A percentile compares a stretch with the other conserved stretches of the same genome.
These are phyloP conservation scores for Onychomys arenicola DNA, from an alignment of 2,797 vertebrate species.

Conservation along the genomic window DNA sequence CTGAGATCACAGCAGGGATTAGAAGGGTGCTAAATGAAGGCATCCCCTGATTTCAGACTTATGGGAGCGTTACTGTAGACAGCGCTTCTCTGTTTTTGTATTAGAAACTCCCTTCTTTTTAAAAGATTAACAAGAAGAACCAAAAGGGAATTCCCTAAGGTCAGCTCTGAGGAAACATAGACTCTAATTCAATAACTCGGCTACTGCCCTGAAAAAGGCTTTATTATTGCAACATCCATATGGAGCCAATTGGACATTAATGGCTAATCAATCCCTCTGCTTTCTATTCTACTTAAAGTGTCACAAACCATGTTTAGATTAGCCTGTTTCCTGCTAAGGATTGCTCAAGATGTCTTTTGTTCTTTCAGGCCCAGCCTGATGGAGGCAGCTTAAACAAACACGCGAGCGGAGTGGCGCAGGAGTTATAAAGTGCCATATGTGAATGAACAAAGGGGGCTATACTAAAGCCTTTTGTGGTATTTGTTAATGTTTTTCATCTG, in stretches of 20 bases:
- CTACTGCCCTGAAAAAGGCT: slow-evolving; percentile 89
- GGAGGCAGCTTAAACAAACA: slow-evolving; percentile 93
- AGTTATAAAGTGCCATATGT: slow-evolving; percentile 92
- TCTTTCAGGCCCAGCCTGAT: slow-evolving; percentile 90
- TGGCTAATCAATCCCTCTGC: slow-evolving; percentile 91
- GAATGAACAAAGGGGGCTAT: slow-evolving; percentile 93
- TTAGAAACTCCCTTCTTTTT: slow-evolving; percentile 86
- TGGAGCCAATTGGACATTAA: slow-evolving; percentile 91
- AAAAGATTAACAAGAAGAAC: slow-evolving; percentile 88
- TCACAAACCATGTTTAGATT: slow-evolving; percentile 93
- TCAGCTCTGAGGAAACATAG: slow-evolving; percentile 91
- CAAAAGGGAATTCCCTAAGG: slow-evolving; percentile 91
- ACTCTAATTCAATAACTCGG: slow-evolving; percentile 91
- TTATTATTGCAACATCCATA: slow-evolving; percentile 91
- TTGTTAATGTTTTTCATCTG: slow-evolving; percentile 96
- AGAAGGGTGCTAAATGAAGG: slow-evolving; percentile 67
- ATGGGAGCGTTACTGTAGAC: slow-evolving; percentile 69
- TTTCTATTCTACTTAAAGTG: slow-evolving; percentile 92
- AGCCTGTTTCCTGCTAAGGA: slow-evolving; percentile 92
- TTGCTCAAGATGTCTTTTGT: slow-evolving; percentile 94
- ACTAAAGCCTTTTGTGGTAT: slow-evolving; percentile 94
- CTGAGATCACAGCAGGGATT: slow-evolving; percentile 65
- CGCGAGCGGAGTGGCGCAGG: slow-evolving; percentile 88
- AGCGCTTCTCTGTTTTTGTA: slow-evolving; percentile 80
- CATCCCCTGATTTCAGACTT: slow-evolving; percentile 66